Base-by-base conservation (phyloP, 2,113 vertebrate species). In the Hystrix brachyura region DNA sequence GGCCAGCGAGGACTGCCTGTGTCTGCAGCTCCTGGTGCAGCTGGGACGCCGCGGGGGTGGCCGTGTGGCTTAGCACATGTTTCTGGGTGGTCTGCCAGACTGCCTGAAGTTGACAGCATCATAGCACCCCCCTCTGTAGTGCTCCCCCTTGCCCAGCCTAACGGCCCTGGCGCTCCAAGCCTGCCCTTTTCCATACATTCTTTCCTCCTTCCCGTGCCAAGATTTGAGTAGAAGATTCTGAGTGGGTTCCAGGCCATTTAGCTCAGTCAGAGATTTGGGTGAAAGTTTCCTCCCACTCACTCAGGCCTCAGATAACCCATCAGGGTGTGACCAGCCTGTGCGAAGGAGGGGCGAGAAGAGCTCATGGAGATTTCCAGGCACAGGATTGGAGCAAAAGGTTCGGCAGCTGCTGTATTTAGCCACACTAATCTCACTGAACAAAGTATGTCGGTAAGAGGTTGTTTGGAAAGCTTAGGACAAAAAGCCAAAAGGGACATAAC, bases 161-260 rank as follows among this genome's bases (percentile, higher is more conserved):
- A 93, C 0, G 11, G 74, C 84, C 51, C 57, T 72, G 69, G 53
- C 4, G 1, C 91, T 57, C 81, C 23, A 25, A 43, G 53, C 18
- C 87, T 87, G 95, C 94, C 94, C 96, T 93, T 97, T 97, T 95
- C 97, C 97, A 95, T 95, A 97, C 90, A 96, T 97, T 93, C 91
- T 92, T 87, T 94, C 71, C 72, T 96, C 32, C 43, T 92, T n/a
- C 11, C 32, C 0, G 7, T 83, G 97, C 96, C 97, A 97, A 94
- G 91, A 94, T 96, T 94, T 91, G 87, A 95, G 76, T 25, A 57
- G 60, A 90, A 1, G 11, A 92, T 69, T 93, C 84, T 81, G 83
- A 88, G 90, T 90, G 60, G 92, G 95, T 87, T 76, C 57, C 67
- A 90, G 82, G 25, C 78, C 60, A 92, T 85, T 88, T 3, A 90